These are phyloP conservation scores for Anas platyrhynchos DNA, from an alignment of 2,113 vertebrate species.

Conservation along the genomic window DNA sequence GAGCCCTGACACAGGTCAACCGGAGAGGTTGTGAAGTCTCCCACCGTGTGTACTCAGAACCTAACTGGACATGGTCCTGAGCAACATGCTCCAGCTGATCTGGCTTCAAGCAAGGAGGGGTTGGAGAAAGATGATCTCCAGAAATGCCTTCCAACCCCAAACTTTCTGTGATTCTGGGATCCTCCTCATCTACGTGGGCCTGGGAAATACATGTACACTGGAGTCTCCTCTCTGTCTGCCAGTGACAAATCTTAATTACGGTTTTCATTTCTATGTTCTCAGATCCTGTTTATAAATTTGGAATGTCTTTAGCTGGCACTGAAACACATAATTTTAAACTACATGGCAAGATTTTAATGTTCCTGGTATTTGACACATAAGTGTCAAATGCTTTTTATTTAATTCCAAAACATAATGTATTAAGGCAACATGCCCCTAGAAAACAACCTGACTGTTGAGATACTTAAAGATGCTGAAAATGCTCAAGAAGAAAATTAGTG, in stretches of 20 bases:
- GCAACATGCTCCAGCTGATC: background rate
- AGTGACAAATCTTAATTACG: background rate
- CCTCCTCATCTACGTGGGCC: background rate
- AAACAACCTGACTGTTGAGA: background rate
- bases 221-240: background rate
- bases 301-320: background rate
- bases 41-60: background rate
- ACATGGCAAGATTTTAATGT: background rate
- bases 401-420: background rate
- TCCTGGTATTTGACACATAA: background rate
- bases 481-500: background rate
- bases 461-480: background rate
- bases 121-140: background rate
- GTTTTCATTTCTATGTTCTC: background rate
- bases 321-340: background rate
- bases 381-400: conserved; percentile 23
- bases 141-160: background rate
- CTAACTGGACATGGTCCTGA: background rate
- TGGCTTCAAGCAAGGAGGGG: background rate
- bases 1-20: background rate
- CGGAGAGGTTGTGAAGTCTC: background rate
- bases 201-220: background rate
- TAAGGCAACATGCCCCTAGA: background rate
- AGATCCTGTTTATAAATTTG: background rate
- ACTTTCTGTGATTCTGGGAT: background rate